Percentiles rank a stretch among this genome's conserved stretches.
phyloP scores from a whole-genome alignment of 2,797 vertebrate genomes.

The Ctenosaura bakeri region DNA sequence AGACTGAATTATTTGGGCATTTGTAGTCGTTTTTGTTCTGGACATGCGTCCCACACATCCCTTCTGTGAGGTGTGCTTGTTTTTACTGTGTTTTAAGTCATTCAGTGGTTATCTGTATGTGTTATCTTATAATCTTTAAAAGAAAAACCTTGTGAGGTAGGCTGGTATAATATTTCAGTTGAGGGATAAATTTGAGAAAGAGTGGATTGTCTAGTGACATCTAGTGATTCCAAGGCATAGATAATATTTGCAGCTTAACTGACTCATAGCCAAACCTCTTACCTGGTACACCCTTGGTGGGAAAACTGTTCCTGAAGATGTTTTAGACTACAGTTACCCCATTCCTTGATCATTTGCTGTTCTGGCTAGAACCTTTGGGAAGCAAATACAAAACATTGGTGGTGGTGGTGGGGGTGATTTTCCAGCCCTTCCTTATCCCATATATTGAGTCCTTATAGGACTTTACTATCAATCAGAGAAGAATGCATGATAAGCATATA shows the following conservation, averaged over 20 bases:
- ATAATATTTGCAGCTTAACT: not conserved
- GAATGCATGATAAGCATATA: not conserved
- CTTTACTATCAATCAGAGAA: not conserved
- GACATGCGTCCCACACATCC: no score
- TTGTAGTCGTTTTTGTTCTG: not conserved
- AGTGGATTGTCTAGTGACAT: not conserved
- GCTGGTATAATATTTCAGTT: not conserved
- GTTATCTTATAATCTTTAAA: no score
- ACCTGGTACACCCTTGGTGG: not conserved
- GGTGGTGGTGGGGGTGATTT: not conserved
- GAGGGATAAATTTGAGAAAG: not conserved
- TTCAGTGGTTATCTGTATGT: no score
- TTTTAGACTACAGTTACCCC: not conserved
- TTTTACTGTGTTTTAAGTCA: no score
- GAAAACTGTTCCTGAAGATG: not conserved
- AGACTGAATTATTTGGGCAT: not conserved
- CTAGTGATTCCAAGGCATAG: not conserved
- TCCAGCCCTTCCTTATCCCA: not conserved
- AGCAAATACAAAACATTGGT: not conserved
- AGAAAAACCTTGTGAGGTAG: not conserved
- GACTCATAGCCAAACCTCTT: not conserved
- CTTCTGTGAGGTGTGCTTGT: no score
- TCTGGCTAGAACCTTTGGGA: not conserved
- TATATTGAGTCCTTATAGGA: not conserved
- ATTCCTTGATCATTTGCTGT: not conserved